Evolutionary conservation across 2,888 invertebrate genomes (phyloP).

Genomic region (Eugnorisma glareosa): DNA sequence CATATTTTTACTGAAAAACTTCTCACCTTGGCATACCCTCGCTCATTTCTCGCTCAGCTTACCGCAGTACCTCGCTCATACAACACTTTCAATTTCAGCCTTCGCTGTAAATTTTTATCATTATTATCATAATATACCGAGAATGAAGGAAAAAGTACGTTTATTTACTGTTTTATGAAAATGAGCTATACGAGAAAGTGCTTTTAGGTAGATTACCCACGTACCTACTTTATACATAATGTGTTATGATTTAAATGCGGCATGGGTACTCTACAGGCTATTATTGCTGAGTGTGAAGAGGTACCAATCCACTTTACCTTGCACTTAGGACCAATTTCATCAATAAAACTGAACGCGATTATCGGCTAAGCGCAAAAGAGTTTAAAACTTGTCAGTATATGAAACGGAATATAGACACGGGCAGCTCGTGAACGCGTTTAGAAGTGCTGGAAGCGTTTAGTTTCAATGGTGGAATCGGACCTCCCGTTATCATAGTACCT

Average conservation of each 20-base stretch:
- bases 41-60: slow-evolving; percentile 20
- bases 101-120: slow-evolving; percentile 44
- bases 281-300: not conserved
- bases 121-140: slow-evolving; percentile 23
- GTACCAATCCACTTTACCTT: not conserved
- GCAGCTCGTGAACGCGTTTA: not conserved
- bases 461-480: not conserved
- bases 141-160: slow-evolving; percentile 18
- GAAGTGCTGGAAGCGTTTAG: not conserved
- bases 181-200: slow-evolving; percentile 44
- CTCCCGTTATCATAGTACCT: not conserved
- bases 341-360: not conserved
- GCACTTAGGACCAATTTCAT: not conserved
- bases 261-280: not conserved
- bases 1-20: not conserved
- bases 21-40: not conserved
- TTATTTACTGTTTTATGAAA: slow-evolving; percentile 45
- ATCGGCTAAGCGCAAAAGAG: not conserved
- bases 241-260: slow-evolving; percentile 35
- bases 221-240: slow-evolving; percentile 7
- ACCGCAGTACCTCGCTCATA: not conserved
- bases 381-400: not conserved
- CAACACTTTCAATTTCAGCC: slow-evolving; percentile 32
- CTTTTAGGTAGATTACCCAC: slow-evolving; percentile 53
- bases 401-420: not conserved